A percentile compares a stretch with the other conserved stretches of the same genome.
Conservation (phyloP, 2,888 invertebrate genomes). For the Brachycybe producta region DNA sequence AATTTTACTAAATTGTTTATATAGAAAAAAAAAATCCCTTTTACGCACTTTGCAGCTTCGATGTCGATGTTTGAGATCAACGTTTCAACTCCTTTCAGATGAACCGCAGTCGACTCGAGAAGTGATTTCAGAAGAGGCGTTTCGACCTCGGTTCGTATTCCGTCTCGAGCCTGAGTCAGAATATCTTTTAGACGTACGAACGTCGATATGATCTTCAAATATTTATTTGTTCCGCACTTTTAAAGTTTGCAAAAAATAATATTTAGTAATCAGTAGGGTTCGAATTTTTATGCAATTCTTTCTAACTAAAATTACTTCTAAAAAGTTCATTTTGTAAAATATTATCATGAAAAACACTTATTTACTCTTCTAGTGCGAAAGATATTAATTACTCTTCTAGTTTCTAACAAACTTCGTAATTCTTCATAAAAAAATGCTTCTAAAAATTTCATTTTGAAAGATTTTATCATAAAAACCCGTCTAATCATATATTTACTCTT, state of each 20-base stretch:
- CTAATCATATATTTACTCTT: too few species aligned
- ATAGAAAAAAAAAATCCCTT: slow-evolving; percentile 3
- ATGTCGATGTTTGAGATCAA: slow-evolving; percentile 24
- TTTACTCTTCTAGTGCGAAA: too few species aligned
- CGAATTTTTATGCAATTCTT: too few species aligned
- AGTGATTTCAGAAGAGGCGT: slow-evolving; percentile 18
- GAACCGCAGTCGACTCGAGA: slow-evolving; percentile 23
- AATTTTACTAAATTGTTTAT: background rate
- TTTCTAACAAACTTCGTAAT: too few species aligned
- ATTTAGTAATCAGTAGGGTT: too few species aligned
- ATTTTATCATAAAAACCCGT: too few species aligned
- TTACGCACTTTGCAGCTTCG: slow-evolving; percentile 31
- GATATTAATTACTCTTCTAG: too few species aligned
- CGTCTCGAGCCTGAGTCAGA: background rate
- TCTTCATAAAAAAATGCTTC: too few species aligned
- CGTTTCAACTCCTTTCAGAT: slow-evolving; percentile 21
- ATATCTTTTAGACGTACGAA: slow-evolving; percentile 4
- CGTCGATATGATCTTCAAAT: slow-evolving; percentile 23
- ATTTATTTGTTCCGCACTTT: slow-evolving; percentile 25
- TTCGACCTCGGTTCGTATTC: slow-evolving; percentile 14
- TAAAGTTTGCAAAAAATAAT: slow-evolving; percentile 16
- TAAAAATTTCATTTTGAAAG: too few species aligned
- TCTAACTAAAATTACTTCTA: too few species aligned
- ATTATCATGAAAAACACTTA: too few species aligned
- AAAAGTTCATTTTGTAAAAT: too few species aligned